Evolutionary conservation across 2,113 vertebrate genomes (phyloP).

Genomic region (Trematocara macrostoma): DNA sequence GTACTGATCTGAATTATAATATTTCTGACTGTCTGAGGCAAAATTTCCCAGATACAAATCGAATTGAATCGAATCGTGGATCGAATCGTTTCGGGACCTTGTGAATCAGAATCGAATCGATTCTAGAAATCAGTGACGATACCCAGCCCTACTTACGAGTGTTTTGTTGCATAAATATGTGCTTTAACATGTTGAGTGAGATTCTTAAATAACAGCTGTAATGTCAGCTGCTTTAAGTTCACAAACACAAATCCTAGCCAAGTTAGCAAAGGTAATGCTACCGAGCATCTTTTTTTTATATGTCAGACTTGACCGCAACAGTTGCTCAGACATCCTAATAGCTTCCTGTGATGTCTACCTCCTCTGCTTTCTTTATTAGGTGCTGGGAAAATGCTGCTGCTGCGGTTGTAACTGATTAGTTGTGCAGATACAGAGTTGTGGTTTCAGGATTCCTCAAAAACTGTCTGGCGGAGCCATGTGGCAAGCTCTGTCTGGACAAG

Average conservation of each 20-base stretch:
- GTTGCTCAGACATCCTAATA: background rate
- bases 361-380: background rate
- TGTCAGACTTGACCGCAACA: background rate
- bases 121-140: background rate
- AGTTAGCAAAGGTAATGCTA: background rate
- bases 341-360: background rate
- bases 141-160: background rate
- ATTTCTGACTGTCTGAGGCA: too few relatives aligned
- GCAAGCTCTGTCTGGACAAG: slow-evolving; percentile 35
- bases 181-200: background rate
- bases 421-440: slow-evolving; percentile 43
- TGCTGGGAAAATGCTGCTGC: background rate
- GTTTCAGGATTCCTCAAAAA: slow-evolving; percentile 15
- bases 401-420: slow-evolving; percentile 27
- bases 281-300: background rate
- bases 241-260: background rate
- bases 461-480: slow-evolving; percentile 35
- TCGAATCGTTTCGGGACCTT: too few relatives aligned
- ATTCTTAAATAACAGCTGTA: background rate
- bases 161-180: background rate
- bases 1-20: too few relatives aligned
- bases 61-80: too few relatives aligned
- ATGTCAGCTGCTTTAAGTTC: background rate
- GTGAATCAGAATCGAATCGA: too few relatives aligned
- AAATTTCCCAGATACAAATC: too few relatives aligned